phyloP scores from a whole-genome alignment of 2,888 invertebrate genomes.

The Clepsis dumicolana region DNA sequence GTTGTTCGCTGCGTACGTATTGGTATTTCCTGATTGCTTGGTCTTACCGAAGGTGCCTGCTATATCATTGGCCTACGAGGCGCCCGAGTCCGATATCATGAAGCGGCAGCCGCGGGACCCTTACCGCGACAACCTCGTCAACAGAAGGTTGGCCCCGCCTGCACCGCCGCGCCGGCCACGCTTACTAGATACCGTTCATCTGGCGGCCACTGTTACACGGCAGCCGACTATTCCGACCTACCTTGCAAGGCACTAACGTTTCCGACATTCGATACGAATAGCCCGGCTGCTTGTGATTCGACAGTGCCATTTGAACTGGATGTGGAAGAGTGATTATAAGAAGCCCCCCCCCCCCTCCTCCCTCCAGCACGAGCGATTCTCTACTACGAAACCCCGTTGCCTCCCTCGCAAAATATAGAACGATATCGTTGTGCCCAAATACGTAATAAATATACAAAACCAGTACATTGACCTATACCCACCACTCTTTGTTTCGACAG shows the following conservation, averaged over 20 bases:
- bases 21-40: conserved; percentile 83
- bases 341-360: conserved; percentile 49
- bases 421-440: conserved; percentile 39
- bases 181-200: conserved; percentile 71
- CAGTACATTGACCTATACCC: conserved; percentile 33
- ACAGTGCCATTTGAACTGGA: conserved; percentile 75
- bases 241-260: neutral
- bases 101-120: conserved; percentile 99
- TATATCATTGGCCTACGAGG: conserved; percentile 99
- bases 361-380: conserved; percentile 60
- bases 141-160: conserved; percentile 94
- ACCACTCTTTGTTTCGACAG: conserved; percentile 9
- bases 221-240: conserved; percentile 63
- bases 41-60: conserved; percentile 95
- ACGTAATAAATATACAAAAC: conserved; percentile 61
- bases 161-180: conserved; percentile 55
- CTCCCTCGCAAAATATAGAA: conserved; percentile 33
- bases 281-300: conserved; percentile 77
- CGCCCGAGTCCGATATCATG: conserved; percentile 99
- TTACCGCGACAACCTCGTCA: conserved; percentile 99
- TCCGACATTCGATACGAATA: conserved; percentile 54
- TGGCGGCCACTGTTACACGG: conserved; percentile 74
- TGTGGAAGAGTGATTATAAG: conserved; percentile 84
- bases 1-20: conserved; percentile 58
- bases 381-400: conserved; percentile 11